Evolutionary conservation across 1,140 invertebrate species (phyloP).

Genomic region (Papilio machaon): DNA sequence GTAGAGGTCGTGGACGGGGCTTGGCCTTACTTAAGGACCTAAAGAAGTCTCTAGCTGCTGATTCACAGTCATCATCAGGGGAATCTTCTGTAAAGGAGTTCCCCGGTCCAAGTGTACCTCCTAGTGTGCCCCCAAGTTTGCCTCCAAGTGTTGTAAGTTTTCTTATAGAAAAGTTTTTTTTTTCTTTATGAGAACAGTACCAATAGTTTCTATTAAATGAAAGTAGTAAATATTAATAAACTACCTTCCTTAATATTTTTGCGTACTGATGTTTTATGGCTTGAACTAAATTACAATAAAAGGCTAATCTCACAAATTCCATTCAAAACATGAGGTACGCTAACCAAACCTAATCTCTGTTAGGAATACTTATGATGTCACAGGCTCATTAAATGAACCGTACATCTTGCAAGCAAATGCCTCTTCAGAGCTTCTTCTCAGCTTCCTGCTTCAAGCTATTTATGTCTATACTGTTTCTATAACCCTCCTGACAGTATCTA

Average conservation of each 20-base stretch:
- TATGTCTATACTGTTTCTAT: no score
- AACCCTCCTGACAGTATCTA: no score
- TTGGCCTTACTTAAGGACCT: conserved; percentile 67
- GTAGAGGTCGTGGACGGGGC: conserved; percentile 67
- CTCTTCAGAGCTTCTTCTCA: no score
- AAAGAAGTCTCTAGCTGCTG: conserved; percentile 56
- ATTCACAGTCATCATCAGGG: conserved; percentile 48
- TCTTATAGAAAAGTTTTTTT: conserved; percentile 14
- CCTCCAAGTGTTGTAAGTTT: conserved; percentile 58
- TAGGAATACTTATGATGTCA: not conserved
- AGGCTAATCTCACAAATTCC: not conserved
- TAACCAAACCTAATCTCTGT: not conserved
- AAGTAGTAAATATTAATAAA: not conserved
- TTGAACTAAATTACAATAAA: not conserved
- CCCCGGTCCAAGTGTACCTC: conserved; percentile 47
- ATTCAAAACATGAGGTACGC: not conserved
- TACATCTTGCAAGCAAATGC: no score
- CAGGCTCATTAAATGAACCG: no score
- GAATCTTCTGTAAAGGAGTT: conserved; percentile 45
- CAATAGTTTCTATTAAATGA: not conserved
- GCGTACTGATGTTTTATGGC: not conserved
- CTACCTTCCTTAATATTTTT: conserved; percentile 3
- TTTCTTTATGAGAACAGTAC: not conserved
- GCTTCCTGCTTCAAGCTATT: no score
- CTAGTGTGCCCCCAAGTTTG: conserved; percentile 50